phyloP scores from a whole-genome alignment of 2,113 vertebrate genomes.

The Eretmochelys imbricata region DNA sequence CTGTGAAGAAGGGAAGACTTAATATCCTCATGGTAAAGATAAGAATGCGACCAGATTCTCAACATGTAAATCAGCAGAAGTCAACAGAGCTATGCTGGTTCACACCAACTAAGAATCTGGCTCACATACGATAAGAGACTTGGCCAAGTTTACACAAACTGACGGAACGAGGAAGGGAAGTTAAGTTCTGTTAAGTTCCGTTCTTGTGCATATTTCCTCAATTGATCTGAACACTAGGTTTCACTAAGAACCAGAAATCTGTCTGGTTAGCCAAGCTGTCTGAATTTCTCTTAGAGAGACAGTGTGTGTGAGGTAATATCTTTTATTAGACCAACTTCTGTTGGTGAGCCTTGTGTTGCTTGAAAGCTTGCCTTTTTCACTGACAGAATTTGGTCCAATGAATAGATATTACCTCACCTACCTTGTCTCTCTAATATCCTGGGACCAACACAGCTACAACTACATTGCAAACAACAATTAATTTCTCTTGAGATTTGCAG shows the following conservation, averaged over 20 bases:
- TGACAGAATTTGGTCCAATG: background rate
- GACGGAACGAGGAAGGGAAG: constrained; percentile 26
- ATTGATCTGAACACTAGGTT: background rate
- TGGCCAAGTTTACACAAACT: background rate
- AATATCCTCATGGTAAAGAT: background rate
- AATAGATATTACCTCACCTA: background rate
- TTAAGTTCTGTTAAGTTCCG: background rate
- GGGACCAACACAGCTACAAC: too few relatives aligned
- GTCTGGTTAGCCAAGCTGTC: background rate
- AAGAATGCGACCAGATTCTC: background rate
- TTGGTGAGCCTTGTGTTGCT: background rate
- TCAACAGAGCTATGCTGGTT: background rate
- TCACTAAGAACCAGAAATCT: background rate
- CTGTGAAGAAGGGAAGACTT: background rate
- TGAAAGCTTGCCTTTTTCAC: background rate
- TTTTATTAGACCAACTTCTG: background rate
- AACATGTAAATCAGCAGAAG: constrained; percentile 2
- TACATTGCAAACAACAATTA: too few relatives aligned
- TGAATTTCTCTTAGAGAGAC: background rate
- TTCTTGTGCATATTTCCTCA: background rate
- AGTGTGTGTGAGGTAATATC: background rate
- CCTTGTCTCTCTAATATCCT: background rate
- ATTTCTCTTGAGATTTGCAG: background rate
- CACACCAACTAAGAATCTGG: background rate
- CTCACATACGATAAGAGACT: background rate